phyloP scores from a whole-genome alignment of 2,797 vertebrate species.

The Mionectes olivaceus region DNA sequence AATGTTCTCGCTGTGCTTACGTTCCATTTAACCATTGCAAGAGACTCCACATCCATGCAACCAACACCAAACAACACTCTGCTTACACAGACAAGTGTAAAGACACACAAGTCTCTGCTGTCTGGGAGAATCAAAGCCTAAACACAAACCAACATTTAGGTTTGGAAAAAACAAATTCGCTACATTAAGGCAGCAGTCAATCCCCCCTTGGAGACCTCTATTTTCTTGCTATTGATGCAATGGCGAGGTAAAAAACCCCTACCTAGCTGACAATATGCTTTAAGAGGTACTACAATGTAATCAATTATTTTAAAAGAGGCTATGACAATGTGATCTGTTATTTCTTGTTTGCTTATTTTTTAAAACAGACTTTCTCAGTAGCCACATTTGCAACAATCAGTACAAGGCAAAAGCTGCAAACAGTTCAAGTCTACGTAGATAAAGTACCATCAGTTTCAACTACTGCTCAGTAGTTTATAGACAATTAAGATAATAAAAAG shows the following conservation, averaged over 20 bases:
- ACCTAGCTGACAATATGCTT: background rate
- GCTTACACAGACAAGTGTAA: background rate
- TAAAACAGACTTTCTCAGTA: background rate
- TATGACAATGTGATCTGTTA: background rate
- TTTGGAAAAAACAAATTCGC: background rate
- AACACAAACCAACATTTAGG: background rate
- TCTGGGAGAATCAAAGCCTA: constrained; percentile 5
- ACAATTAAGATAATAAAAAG: background rate
- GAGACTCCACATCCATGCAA: background rate
- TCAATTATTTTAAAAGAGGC: background rate
- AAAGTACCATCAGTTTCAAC: background rate
- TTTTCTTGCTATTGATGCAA: background rate
- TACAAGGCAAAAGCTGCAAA: background rate
- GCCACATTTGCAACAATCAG: background rate
- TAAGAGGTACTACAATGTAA: background rate
- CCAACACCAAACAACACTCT: background rate
- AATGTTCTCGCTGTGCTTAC: background rate
- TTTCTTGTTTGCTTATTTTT: background rate
- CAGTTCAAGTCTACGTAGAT: background rate
- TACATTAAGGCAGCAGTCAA: background rate
- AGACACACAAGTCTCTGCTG: background rate
- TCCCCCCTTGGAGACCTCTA: background rate
- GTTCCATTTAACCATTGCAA: background rate
- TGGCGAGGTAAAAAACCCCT: background rate
- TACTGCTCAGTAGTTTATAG: background rate